Evolutionary conservation across 1,140 invertebrate genomes (phyloP).

Genomic region (Zaprionus gabonicus): DNA sequence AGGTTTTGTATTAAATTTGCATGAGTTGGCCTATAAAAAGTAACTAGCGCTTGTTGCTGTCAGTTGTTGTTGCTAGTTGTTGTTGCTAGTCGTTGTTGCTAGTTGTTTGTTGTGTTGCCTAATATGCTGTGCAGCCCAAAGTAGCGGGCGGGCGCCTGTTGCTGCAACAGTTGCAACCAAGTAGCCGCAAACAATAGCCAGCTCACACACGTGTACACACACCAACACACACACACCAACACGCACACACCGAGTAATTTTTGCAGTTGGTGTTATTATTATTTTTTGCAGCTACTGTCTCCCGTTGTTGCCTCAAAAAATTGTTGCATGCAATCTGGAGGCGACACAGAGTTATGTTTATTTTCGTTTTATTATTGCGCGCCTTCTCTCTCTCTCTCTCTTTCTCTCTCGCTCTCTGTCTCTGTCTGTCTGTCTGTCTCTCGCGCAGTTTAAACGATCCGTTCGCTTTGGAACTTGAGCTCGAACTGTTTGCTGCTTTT

Average conservation of each 20-base stretch:
- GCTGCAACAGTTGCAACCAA: slow-evolving; percentile 39
- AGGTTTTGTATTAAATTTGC: slow-evolving; percentile 59
- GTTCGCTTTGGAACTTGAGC: slow-evolving; percentile 65
- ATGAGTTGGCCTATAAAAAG: slow-evolving; percentile 69
- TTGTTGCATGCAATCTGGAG: slow-evolving; percentile 24
- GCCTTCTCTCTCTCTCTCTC: neutral
- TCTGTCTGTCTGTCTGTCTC: neutral
- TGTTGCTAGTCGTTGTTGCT: neutral
- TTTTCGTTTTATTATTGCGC: slow-evolving; percentile 10
- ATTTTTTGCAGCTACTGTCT: slow-evolving; percentile 13
- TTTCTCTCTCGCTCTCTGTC: neutral
- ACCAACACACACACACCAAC: slow-evolving; percentile 53
- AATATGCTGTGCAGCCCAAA: slow-evolving; percentile 62
- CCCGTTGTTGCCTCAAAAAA: slow-evolving; percentile 24
- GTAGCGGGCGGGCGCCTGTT: slow-evolving; percentile 68
- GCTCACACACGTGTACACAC: slow-evolving; percentile 47
- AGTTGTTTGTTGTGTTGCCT: slow-evolving; percentile 53
- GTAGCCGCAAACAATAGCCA: slow-evolving; percentile 57
- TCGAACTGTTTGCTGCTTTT: slow-evolving; percentile 67
- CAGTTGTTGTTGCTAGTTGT: slow-evolving; percentile 22
- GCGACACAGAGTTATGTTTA: slow-evolving; percentile 18
- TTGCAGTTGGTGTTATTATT: neutral
- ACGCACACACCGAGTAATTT: slow-evolving; percentile 14
- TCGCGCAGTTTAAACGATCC: slow-evolving; percentile 44
- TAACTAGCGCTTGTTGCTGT: slow-evolving; percentile 19